phyloP scores from a whole-genome alignment of 2,888 invertebrate species.

The Mellilla xanthometata region DNA sequence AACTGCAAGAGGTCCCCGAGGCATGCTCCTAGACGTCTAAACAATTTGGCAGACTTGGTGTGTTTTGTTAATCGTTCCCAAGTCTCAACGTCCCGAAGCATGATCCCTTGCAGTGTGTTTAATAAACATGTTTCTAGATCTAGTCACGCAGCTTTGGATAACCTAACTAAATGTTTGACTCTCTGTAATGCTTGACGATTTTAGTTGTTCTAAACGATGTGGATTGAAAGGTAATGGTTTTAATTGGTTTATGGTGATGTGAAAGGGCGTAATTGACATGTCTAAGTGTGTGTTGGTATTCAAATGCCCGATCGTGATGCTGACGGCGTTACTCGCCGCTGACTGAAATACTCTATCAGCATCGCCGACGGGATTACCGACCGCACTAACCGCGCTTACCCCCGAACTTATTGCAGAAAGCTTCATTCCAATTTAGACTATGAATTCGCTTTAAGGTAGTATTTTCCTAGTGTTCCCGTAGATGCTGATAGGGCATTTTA shows the following conservation, averaged over 20 bases:
- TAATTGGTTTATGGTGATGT: conserved; percentile 79
- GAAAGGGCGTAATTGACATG: conserved; percentile 74
- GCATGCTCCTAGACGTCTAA: conserved; percentile 60
- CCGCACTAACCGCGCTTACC: conserved; percentile 55
- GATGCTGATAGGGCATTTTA: conserved; percentile 82
- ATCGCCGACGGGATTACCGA: conserved; percentile 72
- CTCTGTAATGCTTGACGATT: conserved; percentile 78
- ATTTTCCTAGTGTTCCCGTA: conserved; percentile 71
- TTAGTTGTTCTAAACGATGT: conserved; percentile 78
- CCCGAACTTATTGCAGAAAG: conserved; percentile 41
- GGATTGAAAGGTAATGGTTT: conserved; percentile 82
- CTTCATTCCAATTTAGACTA: conserved; percentile 59
- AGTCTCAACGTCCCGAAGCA: conserved; percentile 64
- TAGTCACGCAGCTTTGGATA: conserved; percentile 73
- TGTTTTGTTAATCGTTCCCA: conserved; percentile 50
- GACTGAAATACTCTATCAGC: conserved; percentile 79
- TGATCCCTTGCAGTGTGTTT: conserved; percentile 78
- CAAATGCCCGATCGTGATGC: conserved; percentile 86
- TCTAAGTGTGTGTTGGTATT: conserved; percentile 87
- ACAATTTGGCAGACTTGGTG: conserved; percentile 59
- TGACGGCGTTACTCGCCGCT: conserved; percentile 66
- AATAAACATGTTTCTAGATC: conserved; percentile 51
- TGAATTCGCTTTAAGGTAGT: conserved; percentile 67
- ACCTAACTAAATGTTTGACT: conserved; percentile 75
- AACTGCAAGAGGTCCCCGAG: conserved; percentile 74